Base-by-base conservation (phyloP, 1,140 invertebrate species). In the Drosophila lowei region DNA sequence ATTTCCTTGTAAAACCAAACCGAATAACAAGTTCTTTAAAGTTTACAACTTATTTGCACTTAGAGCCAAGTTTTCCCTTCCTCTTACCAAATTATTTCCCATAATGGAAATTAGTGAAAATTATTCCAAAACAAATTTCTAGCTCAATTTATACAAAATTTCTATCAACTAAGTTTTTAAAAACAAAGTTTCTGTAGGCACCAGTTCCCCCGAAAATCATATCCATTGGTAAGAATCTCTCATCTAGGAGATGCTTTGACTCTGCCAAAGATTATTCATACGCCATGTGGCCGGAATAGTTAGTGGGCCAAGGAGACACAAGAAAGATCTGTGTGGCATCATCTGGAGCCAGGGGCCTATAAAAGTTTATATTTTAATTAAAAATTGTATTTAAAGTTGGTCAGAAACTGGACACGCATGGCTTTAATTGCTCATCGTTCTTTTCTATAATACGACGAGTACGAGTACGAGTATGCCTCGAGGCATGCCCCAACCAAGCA, bases 301-400 rank as follows among this genome's bases (percentile, higher is more conserved):
- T 18, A 42, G 50, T 55, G 15, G n/a, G 34, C 34, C 62, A 9
- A 42, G 54, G 56, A 30, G 28, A 55, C 4, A 8, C 28, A 52
- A 21, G 15, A 64, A 67, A 18, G 23, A 57, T 18, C n/a, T 38
- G 34, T 38, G 34, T 38, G 34, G 34, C 34, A 9, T 49, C 38
- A 47, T 46, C 21, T 25, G 65, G 25, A 15, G 46, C 6, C 43
- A 23, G 47, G 53, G 11, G 34, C 34, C 59, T 50, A 77, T 65
- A 25, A 65, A 54, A 78, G 64, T 62, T 73, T 70, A 64, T 59
- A 44, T 74, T 77, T 79, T 79, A 75, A 79, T 79, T 79, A 79
- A 79, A 68, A 79, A 79, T 50, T 55, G 43, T 61, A 57, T 79
- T 62, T 63, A 60, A 66, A 75, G 72, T 75, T 75, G 77, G 46